Evolutionary conservation across 2,797 vertebrate species (phyloP).

Genomic region (Neosilurus mollespiculum): DNA sequence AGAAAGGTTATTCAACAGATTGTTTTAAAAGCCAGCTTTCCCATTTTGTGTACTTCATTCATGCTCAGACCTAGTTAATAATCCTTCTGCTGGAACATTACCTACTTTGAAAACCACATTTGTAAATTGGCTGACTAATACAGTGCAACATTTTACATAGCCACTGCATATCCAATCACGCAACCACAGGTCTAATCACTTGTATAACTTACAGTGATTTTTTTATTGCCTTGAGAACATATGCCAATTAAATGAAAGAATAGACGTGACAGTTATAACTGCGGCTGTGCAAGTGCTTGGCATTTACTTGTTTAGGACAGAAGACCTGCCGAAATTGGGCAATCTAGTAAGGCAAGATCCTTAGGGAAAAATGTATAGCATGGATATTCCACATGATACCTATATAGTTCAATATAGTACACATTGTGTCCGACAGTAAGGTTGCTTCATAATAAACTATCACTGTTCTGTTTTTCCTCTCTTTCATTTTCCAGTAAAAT

Average conservation of each 20-base stretch:
- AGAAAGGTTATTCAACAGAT: neutral
- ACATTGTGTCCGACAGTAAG: neutral
- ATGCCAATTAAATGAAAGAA: neutral
- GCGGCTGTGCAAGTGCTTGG: neutral
- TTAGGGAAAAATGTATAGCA: neutral
- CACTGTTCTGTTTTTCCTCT: neutral
- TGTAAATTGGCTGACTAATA: slow-evolving; percentile 42
- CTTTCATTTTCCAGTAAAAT: slow-evolving; percentile 41
- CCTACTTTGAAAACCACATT: slow-evolving; percentile 44
- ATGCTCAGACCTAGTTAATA: neutral
- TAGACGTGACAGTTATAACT: neutral
- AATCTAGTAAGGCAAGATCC: neutral
- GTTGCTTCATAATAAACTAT: neutral
- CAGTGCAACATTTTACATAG: slow-evolving; percentile 52
- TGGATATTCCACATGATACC: neutral
- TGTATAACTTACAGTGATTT: neutral
- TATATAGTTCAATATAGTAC: neutral
- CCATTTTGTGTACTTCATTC: neutral
- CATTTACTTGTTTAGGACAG: neutral
- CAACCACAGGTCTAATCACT: neutral
- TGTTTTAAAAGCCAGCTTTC: slow-evolving; percentile 57
- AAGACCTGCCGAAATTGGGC: neutral
- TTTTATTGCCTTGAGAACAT: neutral
- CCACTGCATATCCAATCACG: slow-evolving; percentile 43
- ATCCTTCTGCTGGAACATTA: slow-evolving; percentile 35